Conservation (phyloP, 2,797 vertebrate species). For the Halcyon chelicuti region DNA sequence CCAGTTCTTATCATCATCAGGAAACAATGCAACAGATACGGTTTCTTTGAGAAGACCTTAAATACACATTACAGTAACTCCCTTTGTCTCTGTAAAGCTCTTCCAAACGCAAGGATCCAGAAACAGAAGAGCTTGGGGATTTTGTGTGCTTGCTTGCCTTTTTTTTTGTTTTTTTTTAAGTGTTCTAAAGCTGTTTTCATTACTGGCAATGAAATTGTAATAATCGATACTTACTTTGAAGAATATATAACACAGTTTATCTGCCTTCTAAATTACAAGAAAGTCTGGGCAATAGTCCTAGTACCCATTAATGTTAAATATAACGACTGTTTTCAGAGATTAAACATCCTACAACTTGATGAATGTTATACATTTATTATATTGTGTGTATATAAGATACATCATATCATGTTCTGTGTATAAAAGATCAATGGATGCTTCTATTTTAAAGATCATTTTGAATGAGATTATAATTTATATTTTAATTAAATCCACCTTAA, state of each 20-base stretch:
- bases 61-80: not conserved
- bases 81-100: not conserved
- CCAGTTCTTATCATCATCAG: not conserved
- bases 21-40: not conserved
- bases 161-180: not conserved
- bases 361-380: not conserved
- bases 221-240: not conserved
- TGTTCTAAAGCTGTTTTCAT: not conserved
- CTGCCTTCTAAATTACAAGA: slow-evolving; percentile 28
- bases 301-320: slow-evolving; percentile 55
- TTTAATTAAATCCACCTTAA: slow-evolving; percentile 67
- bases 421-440: slow-evolving; percentile 35
- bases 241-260: not conserved
- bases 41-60: not conserved
- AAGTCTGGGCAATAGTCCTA: slow-evolving; percentile 18
- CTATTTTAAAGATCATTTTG: slow-evolving; percentile 28
- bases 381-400: not conserved
- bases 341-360: slow-evolving; percentile 41
- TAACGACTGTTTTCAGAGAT: slow-evolving; percentile 44
- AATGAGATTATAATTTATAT: slow-evolving; percentile 35
- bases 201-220: not conserved
- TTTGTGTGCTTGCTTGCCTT: not conserved
- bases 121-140: not conserved
- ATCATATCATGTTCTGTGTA: not conserved
- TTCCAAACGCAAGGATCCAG: not conserved